Evolutionary conservation across 2,797 vertebrate genomes (phyloP), one percentile per base, ranked within the genome.

Genomic region (Gymnoscopelus braueri): DNA sequence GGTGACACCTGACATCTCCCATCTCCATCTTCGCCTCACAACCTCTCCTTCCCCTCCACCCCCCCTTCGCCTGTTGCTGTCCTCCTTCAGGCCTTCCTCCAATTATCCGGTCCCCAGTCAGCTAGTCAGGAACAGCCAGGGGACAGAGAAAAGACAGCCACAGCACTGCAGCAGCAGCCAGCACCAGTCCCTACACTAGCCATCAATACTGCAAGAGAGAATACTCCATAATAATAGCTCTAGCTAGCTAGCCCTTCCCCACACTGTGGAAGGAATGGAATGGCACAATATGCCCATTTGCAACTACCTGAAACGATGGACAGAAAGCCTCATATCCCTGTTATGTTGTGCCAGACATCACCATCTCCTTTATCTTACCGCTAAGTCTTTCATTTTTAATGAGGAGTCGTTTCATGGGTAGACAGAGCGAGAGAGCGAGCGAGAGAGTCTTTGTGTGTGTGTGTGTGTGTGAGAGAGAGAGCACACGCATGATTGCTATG

Each of bases 31-130:
- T 75, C 32, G 77, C 69, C 84, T 78, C 54, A 11, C 8, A 29
- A 47, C 52, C 51, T 65, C 77, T 63, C 47, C 24, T 23, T 6
- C 1, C 13, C 72, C 67, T 58, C 67, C 65, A 51, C 50, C 74
- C 60, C 73, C 77, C 62, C 60, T 58, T 49, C 44, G 65, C 74
- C 77, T 72, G 76, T 71, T 81, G 78, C 78, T 52, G 19, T 70
- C 72, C 26, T 55, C 74, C 72, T 67, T 62, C 72, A 88, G 91
- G 89, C 87, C 84, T 91, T 92, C 85, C 87, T 91, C 91, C 90
- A 93, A 94, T 94, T 93, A 94, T 86, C 74, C 19, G 56, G 67
- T 87, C 89, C 84, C 86, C 67, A 89, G 87, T 87, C 87, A 77
- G 78, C 82, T 32, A 86, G 84, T 88, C 90, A 91, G 88, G 84